Conservation (phyloP, 2,797 vertebrate species). For the Saxicola maurus region DNA sequence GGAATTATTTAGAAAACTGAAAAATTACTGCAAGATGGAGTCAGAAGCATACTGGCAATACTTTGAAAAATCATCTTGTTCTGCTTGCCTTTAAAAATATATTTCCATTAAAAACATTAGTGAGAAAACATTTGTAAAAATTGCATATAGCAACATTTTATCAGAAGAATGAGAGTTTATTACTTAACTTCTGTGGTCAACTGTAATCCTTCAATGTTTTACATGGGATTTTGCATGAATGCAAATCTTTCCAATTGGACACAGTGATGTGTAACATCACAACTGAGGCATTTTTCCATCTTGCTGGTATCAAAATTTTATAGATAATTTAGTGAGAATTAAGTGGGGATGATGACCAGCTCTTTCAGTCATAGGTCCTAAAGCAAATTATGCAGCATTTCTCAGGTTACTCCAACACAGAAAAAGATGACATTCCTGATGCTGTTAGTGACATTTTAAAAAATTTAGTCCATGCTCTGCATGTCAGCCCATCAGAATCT, state of each 20-base stretch:
- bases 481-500: neutral
- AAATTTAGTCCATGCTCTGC: neutral
- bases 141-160: neutral
- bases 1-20: slow-evolving; percentile 42
- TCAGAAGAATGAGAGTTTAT: neutral
- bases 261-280: neutral
- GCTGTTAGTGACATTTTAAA: neutral
- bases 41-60: neutral
- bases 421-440: neutral
- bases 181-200: neutral
- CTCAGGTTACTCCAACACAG: neutral
- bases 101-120: neutral
- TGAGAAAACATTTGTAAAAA: neutral
- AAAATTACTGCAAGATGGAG: slow-evolving; percentile 35
- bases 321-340: neutral
- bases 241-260: neutral
- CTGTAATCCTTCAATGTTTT: neutral
- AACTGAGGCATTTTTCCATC: neutral
- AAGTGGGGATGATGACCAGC: neutral
- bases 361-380: neutral
- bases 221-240: neutral
- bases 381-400: neutral
- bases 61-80: slow-evolving; percentile 2
- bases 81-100: neutral
- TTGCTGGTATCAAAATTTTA: neutral